phyloP scores from a whole-genome alignment of 2,113 vertebrate species.

The Pterocles gutturalis region DNA sequence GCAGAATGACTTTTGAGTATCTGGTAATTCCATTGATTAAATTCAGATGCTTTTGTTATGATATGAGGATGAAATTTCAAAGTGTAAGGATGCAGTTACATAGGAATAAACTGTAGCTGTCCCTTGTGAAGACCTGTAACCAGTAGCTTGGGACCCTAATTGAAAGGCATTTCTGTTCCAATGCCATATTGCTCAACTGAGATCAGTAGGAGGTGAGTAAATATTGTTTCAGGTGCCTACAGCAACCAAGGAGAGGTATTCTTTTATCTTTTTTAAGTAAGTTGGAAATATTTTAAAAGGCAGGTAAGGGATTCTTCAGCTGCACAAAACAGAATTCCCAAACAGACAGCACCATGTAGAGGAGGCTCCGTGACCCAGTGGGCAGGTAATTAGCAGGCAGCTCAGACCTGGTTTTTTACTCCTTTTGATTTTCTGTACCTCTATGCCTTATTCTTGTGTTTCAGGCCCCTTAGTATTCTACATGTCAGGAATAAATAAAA shows the following conservation, averaged over 20 bases:
- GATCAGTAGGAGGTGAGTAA: conserved; percentile 6
- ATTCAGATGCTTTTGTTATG: conserved; percentile 16
- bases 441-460: neutral
- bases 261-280: neutral
- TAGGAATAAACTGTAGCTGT: neutral
- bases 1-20: neutral
- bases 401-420: neutral
- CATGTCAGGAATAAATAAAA: neutral
- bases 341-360: neutral
- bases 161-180: neutral
- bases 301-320: neutral
- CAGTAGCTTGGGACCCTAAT: neutral
- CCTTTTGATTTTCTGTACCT: neutral
- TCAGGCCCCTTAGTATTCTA: neutral
- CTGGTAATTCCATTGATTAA: conserved; percentile 43
- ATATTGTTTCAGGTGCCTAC: neutral
- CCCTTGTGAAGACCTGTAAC: neutral
- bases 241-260: neutral
- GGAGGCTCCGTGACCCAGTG: neutral
- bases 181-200: neutral
- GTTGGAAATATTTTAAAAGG: neutral
- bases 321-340: neutral
- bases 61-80: conserved; percentile 33
- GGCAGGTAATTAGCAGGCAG: neutral
- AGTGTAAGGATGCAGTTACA: neutral